phyloP scores from a whole-genome alignment of 2,113 vertebrate species.

The Cisticola juncidis region DNA sequence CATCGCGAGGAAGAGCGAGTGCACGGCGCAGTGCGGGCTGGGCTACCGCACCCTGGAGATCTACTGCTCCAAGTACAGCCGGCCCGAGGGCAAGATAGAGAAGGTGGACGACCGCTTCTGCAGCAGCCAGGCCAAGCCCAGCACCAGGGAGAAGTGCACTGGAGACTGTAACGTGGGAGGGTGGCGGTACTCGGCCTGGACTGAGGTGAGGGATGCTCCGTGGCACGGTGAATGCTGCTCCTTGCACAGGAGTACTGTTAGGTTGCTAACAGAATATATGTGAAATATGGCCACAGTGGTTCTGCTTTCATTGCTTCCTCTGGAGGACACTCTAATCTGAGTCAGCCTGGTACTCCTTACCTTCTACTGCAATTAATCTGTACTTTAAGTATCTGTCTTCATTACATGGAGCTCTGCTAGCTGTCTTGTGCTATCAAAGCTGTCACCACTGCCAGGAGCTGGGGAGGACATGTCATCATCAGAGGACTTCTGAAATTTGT shows the following conservation, averaged over 20 bases:
- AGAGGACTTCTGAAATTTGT: not conserved
- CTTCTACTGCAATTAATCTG: not conserved
- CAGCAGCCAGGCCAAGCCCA: conserved; percentile 83
- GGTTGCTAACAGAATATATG: not conserved
- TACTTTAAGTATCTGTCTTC: not conserved
- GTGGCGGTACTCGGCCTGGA: conserved; percentile 95
- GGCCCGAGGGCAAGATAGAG: conserved; percentile 83
- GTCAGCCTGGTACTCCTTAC: not conserved
- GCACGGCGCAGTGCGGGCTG: conserved; percentile 87
- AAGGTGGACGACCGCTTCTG: conserved; percentile 91
- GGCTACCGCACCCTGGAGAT: conserved; percentile 91
- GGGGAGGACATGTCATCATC: not conserved
- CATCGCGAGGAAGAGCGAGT: conserved; percentile 87
- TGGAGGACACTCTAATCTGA: not conserved
- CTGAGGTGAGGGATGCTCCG: conserved; percentile 78
- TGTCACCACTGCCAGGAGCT: not conserved
- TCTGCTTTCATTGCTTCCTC: not conserved
- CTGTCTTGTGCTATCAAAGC: not conserved
- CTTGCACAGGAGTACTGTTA: not conserved
- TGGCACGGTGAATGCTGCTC: accelerated
- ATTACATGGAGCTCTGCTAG: not conserved
- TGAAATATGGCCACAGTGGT: not conserved
- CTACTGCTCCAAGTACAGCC: conserved; percentile 88
- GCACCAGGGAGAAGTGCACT: conserved; percentile 87
- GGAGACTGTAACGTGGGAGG: conserved; percentile 91